These are phyloP conservation scores for Fulmarus glacialis DNA, from an alignment of 2,113 vertebrate genomes.

Conservation along the genomic window DNA sequence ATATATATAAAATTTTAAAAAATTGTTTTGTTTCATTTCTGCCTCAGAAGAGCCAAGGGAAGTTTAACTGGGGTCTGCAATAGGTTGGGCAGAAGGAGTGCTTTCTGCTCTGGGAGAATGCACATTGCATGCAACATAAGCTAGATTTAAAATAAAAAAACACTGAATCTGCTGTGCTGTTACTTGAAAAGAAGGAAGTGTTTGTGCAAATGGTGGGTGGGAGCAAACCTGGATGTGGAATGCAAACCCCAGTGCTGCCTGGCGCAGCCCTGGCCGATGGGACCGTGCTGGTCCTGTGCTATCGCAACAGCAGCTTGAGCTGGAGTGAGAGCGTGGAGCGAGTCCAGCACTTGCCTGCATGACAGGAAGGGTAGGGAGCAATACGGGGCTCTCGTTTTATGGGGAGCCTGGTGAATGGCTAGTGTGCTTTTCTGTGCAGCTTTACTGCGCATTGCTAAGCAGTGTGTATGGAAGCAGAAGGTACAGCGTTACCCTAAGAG, in stretches of 20 bases:
- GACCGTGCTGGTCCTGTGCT: background rate
- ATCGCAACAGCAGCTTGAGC: background rate
- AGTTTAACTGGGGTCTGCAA: background rate
- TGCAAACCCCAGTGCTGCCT: background rate
- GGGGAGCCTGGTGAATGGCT: background rate
- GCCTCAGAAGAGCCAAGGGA: background rate
- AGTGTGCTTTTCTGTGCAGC: background rate
- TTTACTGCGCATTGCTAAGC: background rate
- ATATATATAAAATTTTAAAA: background rate
- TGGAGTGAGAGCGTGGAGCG: accelerated
- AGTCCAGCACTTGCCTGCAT: accelerated
- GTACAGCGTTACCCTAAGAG: background rate
- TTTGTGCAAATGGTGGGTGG: background rate
- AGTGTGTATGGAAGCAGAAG: background rate
- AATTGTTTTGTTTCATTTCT: background rate
- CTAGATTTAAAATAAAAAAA: background rate
- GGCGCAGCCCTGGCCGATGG: background rate
- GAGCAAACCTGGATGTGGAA: background rate
- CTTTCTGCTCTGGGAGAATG: background rate
- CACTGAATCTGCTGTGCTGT: background rate
- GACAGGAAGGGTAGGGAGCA: background rate
- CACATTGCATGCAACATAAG: background rate
- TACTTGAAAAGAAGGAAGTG: background rate
- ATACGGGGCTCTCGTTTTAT: accelerated
- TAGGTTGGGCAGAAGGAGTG: background rate